phyloP scores from a whole-genome alignment of 1,140 invertebrate species.

The Lineus longissimus region DNA sequence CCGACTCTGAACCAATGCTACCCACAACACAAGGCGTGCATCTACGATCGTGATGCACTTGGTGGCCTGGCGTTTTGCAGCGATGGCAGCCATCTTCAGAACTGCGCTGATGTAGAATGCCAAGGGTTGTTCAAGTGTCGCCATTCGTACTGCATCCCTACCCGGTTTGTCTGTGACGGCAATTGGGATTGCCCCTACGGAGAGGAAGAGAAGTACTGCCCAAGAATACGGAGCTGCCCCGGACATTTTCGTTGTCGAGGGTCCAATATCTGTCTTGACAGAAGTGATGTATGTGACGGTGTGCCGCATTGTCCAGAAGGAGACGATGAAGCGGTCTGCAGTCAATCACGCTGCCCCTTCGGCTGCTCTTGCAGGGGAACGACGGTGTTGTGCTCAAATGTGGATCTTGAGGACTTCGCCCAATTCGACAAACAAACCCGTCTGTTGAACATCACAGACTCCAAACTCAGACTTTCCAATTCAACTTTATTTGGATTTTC shows the following conservation, averaged over 20 bases:
- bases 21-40: background rate
- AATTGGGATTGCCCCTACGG: background rate
- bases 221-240: background rate
- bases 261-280: background rate
- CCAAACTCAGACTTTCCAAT: background rate
- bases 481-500: background rate
- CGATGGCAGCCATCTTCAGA: background rate
- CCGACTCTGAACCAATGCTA: background rate
- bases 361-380: background rate
- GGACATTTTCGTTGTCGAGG: background rate
- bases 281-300: background rate
- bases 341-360: background rate
- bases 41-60: background rate
- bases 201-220: background rate
- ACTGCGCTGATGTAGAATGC: constrained; percentile 2
- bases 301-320: background rate
- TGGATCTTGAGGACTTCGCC: background rate
- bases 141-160: background rate
- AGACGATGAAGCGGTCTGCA: background rate
- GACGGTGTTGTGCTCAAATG: background rate
- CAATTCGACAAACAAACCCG: background rate
- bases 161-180: background rate
- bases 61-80: background rate
- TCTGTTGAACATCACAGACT: background rate
- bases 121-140: background rate